A percentile compares a stretch with the other conserved stretches of the same genome.
phyloP scores from a whole-genome alignment of 2,113 vertebrate genomes.

The Ceyx margarethae region DNA sequence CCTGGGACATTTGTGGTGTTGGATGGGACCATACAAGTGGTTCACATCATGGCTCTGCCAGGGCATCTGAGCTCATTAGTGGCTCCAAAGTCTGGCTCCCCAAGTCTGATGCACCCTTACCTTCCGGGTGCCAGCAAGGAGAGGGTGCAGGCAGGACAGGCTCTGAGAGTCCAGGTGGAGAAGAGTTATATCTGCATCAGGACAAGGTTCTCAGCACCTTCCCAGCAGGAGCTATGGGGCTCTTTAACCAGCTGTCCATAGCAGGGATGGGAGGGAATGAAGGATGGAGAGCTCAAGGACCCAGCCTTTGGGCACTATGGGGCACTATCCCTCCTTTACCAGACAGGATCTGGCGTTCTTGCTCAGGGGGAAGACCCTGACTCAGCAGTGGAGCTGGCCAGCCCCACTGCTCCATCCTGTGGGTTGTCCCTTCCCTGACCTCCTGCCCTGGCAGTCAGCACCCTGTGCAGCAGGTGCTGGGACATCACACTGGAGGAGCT shows the following conservation, averaged over 20 bases:
- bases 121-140: background rate
- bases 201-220: background rate
- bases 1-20: background rate
- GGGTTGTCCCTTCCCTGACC: background rate
- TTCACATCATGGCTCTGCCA: background rate
- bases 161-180: rapidly evolving
- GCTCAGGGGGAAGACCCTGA: background rate
- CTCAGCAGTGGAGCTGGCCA: background rate
- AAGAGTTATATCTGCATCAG: background rate
- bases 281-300: background rate
- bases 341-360: background rate
- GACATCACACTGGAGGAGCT: background rate
- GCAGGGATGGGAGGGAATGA: background rate
- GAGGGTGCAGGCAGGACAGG: background rate
- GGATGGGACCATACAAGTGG: background rate
- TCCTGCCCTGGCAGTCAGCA: background rate
- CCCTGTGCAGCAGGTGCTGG: rapidly evolving
- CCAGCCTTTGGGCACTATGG: background rate
- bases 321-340: background rate
- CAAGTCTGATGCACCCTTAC: background rate
- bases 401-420: background rate
- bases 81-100: background rate
- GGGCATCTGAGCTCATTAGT: rapidly evolving
- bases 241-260: background rate
- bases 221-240: background rate